Conservation (phyloP, 2,113 vertebrate species). For the Mastomys coucha region DNA sequence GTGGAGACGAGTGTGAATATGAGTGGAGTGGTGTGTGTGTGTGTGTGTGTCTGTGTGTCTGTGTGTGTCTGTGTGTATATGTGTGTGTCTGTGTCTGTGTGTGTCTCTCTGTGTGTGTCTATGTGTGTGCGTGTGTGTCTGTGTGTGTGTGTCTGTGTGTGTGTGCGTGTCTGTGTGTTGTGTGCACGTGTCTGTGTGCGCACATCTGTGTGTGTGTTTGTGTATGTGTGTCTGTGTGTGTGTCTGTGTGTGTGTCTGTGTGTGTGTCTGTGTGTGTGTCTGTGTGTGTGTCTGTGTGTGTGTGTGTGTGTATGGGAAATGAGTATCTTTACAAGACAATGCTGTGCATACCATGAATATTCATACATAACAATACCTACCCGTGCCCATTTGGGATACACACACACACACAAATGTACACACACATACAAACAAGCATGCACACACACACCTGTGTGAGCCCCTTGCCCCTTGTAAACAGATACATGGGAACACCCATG, state of each 20-base stretch:
- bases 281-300: neutral
- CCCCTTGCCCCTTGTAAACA: rapidly evolving
- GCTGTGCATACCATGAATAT: rapidly evolving
- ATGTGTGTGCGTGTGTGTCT: too few relatives aligned
- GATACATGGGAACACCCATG: neutral
- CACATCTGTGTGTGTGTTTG: too few relatives aligned
- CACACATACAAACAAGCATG: neutral
- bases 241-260: too few relatives aligned
- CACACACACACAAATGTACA: neutral
- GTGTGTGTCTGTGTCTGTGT: too few relatives aligned
- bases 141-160: too few relatives aligned
- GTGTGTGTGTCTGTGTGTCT: neutral
- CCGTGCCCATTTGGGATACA: rapidly evolving
- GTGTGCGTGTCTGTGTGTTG: too few relatives aligned
- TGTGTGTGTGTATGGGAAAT: neutral
- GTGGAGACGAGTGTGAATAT: neutral
- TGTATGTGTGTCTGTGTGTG: too few relatives aligned
- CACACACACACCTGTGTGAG: neutral
- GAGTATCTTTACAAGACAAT: rapidly evolving
- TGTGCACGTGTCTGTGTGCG: too few relatives aligned
- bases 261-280: neutral
- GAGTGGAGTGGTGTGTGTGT: neutral
- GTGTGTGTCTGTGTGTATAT: neutral
- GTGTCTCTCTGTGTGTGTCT: too few relatives aligned
- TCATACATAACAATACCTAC: neutral